These are phyloP conservation scores for Marmota flaviventris DNA, from an alignment of 2,113 vertebrate species.

Conservation along the genomic window DNA sequence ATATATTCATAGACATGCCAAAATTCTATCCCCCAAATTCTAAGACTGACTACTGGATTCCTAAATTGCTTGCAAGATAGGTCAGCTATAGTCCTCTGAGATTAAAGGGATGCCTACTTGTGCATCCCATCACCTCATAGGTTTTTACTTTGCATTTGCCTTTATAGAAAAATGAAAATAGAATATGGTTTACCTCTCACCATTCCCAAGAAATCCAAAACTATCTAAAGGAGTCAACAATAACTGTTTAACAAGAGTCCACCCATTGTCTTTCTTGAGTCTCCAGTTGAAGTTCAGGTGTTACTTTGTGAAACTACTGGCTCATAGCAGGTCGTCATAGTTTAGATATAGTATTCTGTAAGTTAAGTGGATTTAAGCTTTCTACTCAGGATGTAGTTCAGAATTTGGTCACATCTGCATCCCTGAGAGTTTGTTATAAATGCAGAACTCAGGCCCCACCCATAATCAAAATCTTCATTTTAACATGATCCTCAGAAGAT, in stretches of 20 bases:
- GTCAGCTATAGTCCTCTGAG: not conserved
- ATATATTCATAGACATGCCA: conserved; percentile 67
- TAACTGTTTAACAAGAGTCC: conserved; percentile 77
- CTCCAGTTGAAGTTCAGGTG: conserved; percentile 20
- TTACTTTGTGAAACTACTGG: conserved; percentile 20
- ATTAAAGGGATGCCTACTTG: not conserved
- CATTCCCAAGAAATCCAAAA: conserved; percentile 74
- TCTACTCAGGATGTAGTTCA: not conserved
- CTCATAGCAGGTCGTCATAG: not conserved
- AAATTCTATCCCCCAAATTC: conserved; percentile 77
- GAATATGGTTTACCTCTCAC: conserved; percentile 61
- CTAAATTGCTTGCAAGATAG: conserved; percentile 62
- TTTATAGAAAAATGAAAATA: conserved; percentile 74
- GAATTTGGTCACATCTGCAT: not conserved
- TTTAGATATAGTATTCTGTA: not conserved
- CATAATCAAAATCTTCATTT: conserved; percentile 39
- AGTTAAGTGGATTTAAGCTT: conserved; percentile 10
- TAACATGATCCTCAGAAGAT: conserved; percentile 2
- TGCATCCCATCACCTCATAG: conserved; percentile 24
- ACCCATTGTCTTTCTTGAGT: conserved; percentile 33
- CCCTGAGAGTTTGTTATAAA: not conserved
- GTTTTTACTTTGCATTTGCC: conserved; percentile 47
- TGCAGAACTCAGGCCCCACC: not conserved
- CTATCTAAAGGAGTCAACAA: conserved; percentile 76
- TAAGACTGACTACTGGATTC: conserved; percentile 64